Conservation (phyloP, 92 coral and sea anemone species). For the Isaurus tuberculatus region DNA sequence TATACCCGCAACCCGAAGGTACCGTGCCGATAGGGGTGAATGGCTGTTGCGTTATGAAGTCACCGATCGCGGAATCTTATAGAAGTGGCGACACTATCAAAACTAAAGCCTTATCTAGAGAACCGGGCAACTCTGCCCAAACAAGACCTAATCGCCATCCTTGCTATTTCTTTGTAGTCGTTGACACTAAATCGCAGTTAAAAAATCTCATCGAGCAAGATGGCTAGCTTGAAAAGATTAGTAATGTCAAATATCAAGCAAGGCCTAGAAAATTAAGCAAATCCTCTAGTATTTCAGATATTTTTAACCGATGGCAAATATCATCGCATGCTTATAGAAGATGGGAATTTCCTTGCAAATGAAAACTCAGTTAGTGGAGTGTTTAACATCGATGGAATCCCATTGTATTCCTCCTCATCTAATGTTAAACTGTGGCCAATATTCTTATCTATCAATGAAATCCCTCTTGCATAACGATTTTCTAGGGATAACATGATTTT, state of each 20-base stretch:
- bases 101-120: too few relatives aligned
- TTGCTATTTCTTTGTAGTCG: constrained; percentile 44
- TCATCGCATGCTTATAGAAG: constrained; percentile 20
- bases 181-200: constrained; percentile 45
- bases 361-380: constrained; percentile 47
- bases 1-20: too few relatives aligned
- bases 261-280: not conserved
- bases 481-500: constrained; percentile 64
- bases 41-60: too few relatives aligned
- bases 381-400: constrained; percentile 66
- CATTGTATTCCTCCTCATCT: constrained; percentile 59
- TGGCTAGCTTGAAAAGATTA: constrained; percentile 50
- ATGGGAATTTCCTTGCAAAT: constrained; percentile 42
- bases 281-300: constrained; percentile 13
- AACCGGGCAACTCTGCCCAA: too few relatives aligned
- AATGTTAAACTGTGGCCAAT: constrained; percentile 63
- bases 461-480: constrained; percentile 48
- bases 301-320: not conserved
- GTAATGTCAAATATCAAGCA: constrained; percentile 18
- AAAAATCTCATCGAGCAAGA: constrained; percentile 53
- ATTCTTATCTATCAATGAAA: constrained; percentile 57
- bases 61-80: too few relatives aligned
- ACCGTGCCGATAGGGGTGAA: too few relatives aligned
- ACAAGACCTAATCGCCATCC: constrained; percentile 56
- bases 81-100: too few relatives aligned